These are phyloP conservation scores for Gryllus longicercus DNA, from an alignment of 2,888 invertebrate species.

Conservation along the genomic window DNA sequence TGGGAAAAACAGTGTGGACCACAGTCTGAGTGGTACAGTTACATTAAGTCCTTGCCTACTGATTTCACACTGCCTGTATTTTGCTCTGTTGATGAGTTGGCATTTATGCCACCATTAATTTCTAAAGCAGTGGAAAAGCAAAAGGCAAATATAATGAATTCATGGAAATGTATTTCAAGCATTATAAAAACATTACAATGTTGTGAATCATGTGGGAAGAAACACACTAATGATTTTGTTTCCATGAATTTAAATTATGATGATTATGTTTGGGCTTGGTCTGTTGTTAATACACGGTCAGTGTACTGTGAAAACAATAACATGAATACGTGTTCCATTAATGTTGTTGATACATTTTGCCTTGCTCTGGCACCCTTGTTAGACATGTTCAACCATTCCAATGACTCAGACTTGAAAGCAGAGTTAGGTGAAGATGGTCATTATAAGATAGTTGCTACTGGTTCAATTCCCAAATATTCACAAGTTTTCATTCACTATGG, in stretches of 20 bases:
- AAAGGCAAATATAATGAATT: constrained; percentile 21
- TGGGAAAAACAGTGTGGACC: constrained; percentile 59
- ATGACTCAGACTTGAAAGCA: constrained; percentile 56
- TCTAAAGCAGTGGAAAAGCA: constrained; percentile 41
- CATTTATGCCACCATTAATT: constrained; percentile 57
- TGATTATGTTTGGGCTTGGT: constrained; percentile 74
- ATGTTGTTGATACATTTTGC: constrained; percentile 43
- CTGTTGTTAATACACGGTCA: constrained; percentile 79
- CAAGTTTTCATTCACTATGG: constrained; percentile 91
- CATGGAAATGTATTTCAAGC: constrained; percentile 22
- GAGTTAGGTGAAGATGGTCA: constrained; percentile 45
- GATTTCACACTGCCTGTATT: constrained; percentile 67
- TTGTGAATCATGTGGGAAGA: background rate
- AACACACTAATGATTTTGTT: constrained; percentile 46
- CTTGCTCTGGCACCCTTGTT: constrained; percentile 80
- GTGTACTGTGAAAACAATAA: constrained; percentile 67
- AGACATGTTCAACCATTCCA: constrained; percentile 86
- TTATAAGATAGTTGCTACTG: constrained; percentile 56
- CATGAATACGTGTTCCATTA: constrained; percentile 45
- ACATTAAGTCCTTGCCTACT: constrained; percentile 66
- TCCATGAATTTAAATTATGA: constrained; percentile 53
- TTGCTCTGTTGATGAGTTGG: constrained; percentile 55
- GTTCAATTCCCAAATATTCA: constrained; percentile 56
- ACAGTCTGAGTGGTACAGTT: constrained; percentile 59
- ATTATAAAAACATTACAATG: background rate